Conservation (phyloP, 2,888 invertebrate genomes). For the Eristalis pertinax region DNA sequence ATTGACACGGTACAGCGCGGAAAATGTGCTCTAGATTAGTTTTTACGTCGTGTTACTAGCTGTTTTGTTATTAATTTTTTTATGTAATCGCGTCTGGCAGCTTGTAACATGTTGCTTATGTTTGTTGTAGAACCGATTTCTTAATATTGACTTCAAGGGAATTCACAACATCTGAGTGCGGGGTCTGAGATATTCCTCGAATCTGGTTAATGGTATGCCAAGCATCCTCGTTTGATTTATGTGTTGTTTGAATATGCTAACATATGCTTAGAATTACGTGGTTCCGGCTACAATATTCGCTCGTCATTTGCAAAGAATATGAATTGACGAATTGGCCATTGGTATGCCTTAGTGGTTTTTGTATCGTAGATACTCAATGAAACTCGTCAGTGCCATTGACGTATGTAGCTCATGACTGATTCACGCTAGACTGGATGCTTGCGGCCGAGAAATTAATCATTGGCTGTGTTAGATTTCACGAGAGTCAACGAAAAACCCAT, state of each 20-base stretch:
- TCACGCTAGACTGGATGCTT: not conserved
- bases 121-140: too few species aligned
- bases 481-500: not conserved
- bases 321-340: not conserved
- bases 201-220: too few species aligned
- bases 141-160: conserved; percentile 33
- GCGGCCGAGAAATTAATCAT: not conserved
- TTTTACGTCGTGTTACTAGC: conserved; percentile 30
- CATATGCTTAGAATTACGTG: not conserved
- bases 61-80: conserved; percentile 38
- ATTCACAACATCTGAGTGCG: not conserved
- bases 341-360: not conserved
- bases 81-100: conserved; percentile 36
- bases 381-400: not conserved
- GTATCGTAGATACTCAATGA: not conserved
- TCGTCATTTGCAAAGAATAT: not conserved
- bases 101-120: conserved; percentile 28
- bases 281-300: not conserved
- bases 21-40: conserved; percentile 56
- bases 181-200: too few species aligned
- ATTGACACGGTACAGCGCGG: conserved; percentile 49
- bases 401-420: not conserved
- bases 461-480: not conserved
- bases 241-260: not conserved
- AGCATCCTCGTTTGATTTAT: not conserved